Conservation (phyloP, 2,888 invertebrate species). For the Watsonalla binaria region DNA sequence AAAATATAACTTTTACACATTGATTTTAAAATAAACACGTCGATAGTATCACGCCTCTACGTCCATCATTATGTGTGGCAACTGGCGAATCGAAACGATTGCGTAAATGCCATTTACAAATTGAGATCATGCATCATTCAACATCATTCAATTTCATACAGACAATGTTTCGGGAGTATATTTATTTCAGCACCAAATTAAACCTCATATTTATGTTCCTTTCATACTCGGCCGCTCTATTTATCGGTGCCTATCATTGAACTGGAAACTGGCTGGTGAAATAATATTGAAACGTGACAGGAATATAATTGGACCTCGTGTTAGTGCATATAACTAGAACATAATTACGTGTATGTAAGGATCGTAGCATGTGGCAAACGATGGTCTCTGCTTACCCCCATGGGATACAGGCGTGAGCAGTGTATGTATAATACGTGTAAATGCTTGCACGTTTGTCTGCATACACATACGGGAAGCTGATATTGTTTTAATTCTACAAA, state of each 20-base stretch:
- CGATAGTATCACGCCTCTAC: conserved; percentile 5
- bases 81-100: conserved; percentile 43
- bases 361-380: no score
- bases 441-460: no score
- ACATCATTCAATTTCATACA: conserved; percentile 38
- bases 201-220: conserved; percentile 14
- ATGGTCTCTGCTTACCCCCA: no score
- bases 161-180: conserved; percentile 32
- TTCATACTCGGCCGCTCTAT: not conserved
- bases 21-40: conserved; percentile 33
- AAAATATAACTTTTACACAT: not conserved
- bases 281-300: no score
- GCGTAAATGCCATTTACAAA: conserved; percentile 54
- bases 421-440: no score
- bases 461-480: no score
- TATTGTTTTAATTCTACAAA: no score
- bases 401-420: no score
- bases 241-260: conserved; percentile 4
- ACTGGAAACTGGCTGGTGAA: conserved; percentile 4
- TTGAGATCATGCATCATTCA: conserved; percentile 59
- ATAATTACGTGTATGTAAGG: no score
- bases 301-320: no score
- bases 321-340: no score
- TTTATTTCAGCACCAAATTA: conserved; percentile 27
- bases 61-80: conserved; percentile 45